Evolutionary conservation across 2,113 vertebrate species (phyloP).

Genomic region (Aleadryas rufinucha): DNA sequence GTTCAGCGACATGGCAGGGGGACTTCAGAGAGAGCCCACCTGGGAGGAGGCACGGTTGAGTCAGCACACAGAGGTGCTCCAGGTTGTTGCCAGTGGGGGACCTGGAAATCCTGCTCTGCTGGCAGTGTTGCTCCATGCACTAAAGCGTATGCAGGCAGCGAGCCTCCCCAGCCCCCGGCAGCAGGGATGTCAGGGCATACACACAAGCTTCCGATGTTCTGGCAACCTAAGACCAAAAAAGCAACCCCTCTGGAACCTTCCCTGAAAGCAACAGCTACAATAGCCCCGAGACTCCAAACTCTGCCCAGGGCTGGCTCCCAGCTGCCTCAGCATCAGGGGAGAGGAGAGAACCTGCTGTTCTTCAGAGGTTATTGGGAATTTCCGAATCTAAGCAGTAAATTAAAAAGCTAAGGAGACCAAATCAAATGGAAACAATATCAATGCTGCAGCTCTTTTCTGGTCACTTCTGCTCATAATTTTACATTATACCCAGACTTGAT

Average conservation of each 20-base stretch:
- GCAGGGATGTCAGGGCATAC: not conserved
- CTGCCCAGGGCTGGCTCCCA: not conserved
- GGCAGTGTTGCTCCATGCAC: fast-evolving
- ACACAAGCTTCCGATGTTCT: not conserved
- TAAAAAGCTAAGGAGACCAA: not conserved
- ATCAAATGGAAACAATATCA: not conserved
- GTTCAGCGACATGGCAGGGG: not conserved
- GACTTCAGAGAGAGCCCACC: not conserved
- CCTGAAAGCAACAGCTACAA: not conserved
- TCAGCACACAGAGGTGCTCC: slow-evolving; percentile 7
- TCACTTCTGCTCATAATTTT: not conserved
- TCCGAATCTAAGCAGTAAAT: not conserved
- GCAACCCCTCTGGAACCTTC: not conserved
- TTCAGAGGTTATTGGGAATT: not conserved
- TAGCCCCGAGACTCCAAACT: not conserved
- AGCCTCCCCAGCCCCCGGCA: not conserved
- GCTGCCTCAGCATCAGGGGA: not conserved
- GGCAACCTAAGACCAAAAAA: not conserved
- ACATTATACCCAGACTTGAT: not conserved
- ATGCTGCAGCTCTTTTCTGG: not conserved
- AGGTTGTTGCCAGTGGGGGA: not conserved
- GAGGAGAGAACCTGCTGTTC: not conserved
- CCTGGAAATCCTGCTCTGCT: not conserved
- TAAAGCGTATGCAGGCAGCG: not conserved
- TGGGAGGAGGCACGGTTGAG: not conserved